phyloP scores from a whole-genome alignment of 2,113 vertebrate species.

The Lepus europaeus region DNA sequence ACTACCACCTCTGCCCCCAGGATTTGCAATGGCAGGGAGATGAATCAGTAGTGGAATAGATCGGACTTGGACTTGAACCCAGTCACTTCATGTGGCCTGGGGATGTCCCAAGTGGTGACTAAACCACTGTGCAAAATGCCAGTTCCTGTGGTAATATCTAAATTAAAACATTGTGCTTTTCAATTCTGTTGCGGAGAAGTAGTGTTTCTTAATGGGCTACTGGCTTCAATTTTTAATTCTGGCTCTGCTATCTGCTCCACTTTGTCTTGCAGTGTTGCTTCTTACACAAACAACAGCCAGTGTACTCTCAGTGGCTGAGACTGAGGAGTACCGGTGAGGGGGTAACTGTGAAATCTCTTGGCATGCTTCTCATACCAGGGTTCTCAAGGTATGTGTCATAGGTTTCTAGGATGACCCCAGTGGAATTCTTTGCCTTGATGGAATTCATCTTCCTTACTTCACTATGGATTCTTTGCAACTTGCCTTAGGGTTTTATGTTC shows the following conservation, averaged over 20 bases:
- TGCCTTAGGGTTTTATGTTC: constrained; percentile 5
- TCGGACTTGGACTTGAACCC: too few relatives aligned
- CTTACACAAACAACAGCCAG: not conserved
- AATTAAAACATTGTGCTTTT: not conserved
- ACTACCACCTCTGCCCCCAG: too few relatives aligned
- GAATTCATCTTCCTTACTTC: constrained; percentile 24
- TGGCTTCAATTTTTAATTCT: not conserved
- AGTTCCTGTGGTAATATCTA: not conserved
- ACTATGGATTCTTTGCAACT: constrained; percentile 41
- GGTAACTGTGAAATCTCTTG: not conserved
- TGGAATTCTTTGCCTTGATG: not conserved
- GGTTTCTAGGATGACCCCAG: constrained; percentile 16
- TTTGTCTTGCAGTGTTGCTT: not conserved
- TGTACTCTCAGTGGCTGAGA: not conserved
- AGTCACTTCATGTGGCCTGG: too few relatives aligned
- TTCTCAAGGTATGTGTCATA: constrained; percentile 19
- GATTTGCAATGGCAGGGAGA: too few relatives aligned
- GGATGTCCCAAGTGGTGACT: too few relatives aligned
- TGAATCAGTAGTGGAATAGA: too few relatives aligned
- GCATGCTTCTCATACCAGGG: not conserved
- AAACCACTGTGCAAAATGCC: too few relatives aligned
- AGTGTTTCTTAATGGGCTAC: not conserved
- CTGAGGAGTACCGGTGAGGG: not conserved
- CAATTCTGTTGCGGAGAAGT: constrained; percentile 5
- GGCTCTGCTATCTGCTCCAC: not conserved